phyloP scores from a whole-genome alignment of 2,797 vertebrate genomes.

The Thunnus albacares region DNA sequence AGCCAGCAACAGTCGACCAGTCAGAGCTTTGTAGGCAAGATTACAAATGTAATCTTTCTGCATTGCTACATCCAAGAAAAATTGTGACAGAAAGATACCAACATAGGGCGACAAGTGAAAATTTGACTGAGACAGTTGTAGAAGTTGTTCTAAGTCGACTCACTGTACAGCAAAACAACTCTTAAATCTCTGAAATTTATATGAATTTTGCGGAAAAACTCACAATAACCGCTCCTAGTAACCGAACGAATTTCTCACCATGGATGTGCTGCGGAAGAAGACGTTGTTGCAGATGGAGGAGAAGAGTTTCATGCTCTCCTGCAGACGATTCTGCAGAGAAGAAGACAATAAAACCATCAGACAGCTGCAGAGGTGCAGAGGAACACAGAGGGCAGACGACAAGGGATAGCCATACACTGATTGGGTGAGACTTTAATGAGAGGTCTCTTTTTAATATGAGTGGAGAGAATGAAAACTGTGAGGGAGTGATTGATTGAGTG shows the following conservation, averaged over 20 bases:
- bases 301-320: conserved; percentile 88
- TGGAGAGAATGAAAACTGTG: not conserved
- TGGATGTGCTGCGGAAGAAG: conserved; percentile 87
- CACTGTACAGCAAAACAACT: no score
- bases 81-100: no score
- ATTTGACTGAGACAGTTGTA: no score
- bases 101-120: no score
- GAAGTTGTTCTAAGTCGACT: no score
- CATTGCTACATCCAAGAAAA: no score
- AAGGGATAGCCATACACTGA: not conserved
- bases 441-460: not conserved
- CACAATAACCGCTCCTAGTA: no score
- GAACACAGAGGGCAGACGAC: not conserved
- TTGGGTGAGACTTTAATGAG: not conserved
- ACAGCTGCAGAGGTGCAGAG: not conserved
- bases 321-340: conserved; percentile 84
- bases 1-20: no score
- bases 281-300: conserved; percentile 87
- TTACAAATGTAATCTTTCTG: no score
- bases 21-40: no score
- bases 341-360: conserved; percentile 24
- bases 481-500: not conserved
- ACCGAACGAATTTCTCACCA: conserved; percentile 69
- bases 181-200: no score
- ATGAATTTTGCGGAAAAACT: no score